These are phyloP conservation scores for Pristionchus japonicus DNA, from an alignment of 2,888 invertebrate species.

Conservation along the genomic window DNA sequence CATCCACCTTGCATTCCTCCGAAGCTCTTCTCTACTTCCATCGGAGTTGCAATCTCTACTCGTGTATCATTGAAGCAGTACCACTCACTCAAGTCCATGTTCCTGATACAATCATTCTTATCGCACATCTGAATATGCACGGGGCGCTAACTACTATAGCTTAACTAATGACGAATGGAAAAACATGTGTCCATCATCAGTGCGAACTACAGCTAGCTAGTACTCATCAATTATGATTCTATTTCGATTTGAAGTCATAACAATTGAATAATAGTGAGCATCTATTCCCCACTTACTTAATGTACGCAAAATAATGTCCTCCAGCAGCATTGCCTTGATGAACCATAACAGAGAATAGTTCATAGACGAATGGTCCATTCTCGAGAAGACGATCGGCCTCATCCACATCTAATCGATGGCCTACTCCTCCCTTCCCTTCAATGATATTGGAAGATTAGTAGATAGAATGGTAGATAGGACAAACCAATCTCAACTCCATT, in stretches of 20 bases:
- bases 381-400: constrained; percentile 16
- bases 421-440: constrained; percentile 7
- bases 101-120: constrained; percentile 71
- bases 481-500: neutral
- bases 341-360: constrained; percentile 91
- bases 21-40: constrained; percentile 87
- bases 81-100: constrained; percentile 82
- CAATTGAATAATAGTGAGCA: neutral
- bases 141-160: no score
- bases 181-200: no score
- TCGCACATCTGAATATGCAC: no score
- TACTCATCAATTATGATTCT: no score
- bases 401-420: constrained; percentile 15
- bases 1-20: constrained; percentile 82
- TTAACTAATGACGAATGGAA: no score
- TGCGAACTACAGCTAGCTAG: no score
- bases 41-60: constrained; percentile 80
- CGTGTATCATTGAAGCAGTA: constrained; percentile 90
- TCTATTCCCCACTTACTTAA: constrained; percentile 80
- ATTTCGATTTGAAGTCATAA: neutral
- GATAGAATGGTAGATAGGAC: neutral
- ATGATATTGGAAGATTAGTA: neutral
- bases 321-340: constrained; percentile 91
- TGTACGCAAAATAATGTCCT: constrained; percentile 92
- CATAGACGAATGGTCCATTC: constrained; percentile 85